Evolutionary conservation across 2,888 invertebrate species (phyloP).

Genomic region (Nudaria mundana): DNA sequence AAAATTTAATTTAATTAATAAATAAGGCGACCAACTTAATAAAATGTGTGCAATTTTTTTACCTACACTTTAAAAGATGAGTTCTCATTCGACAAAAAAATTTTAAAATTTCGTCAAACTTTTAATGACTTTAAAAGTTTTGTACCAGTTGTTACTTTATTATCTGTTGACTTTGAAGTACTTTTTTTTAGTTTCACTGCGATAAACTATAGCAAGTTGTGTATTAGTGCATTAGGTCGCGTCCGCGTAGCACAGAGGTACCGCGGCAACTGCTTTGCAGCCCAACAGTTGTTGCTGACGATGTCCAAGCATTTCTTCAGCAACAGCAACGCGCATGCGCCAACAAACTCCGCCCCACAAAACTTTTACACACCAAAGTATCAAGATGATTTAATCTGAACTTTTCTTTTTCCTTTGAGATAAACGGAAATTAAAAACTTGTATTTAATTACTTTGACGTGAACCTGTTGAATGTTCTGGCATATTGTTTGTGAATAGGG

Average conservation of each 20-base stretch:
- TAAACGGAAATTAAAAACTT: conserved; percentile 29
- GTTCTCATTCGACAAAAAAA: conserved; percentile 39
- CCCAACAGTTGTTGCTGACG: conserved; percentile 52
- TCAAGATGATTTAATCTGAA: conserved; percentile 31
- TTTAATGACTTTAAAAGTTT: conserved; percentile 36
- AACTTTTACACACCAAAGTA: conserved; percentile 55
- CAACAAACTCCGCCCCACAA: conserved; percentile 54
- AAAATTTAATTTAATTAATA: conserved; percentile 1
- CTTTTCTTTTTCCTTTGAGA: conserved; percentile 36
- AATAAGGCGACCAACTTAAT: conserved; percentile 5
- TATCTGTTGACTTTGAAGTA: conserved; percentile 21
- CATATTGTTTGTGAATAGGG: not conserved
- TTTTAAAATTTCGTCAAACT: conserved; percentile 35
- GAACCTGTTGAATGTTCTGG: conserved; percentile 4
- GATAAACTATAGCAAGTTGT: conserved; percentile 26
- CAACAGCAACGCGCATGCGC: conserved; percentile 56
- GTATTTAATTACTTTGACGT: conserved; percentile 30
- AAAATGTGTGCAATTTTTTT: conserved; percentile 11
- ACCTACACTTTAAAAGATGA: conserved; percentile 29
- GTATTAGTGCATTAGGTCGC: conserved; percentile 58
- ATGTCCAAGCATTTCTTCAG: conserved; percentile 68
- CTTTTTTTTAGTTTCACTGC: conserved; percentile 39
- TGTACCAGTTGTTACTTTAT: conserved; percentile 22
- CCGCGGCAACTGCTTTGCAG: conserved; percentile 65
- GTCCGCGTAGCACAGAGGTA: conserved; percentile 58